Evolutionary conservation across 2,888 invertebrate genomes (phyloP).

Genomic region (Adineta ricciae): DNA sequence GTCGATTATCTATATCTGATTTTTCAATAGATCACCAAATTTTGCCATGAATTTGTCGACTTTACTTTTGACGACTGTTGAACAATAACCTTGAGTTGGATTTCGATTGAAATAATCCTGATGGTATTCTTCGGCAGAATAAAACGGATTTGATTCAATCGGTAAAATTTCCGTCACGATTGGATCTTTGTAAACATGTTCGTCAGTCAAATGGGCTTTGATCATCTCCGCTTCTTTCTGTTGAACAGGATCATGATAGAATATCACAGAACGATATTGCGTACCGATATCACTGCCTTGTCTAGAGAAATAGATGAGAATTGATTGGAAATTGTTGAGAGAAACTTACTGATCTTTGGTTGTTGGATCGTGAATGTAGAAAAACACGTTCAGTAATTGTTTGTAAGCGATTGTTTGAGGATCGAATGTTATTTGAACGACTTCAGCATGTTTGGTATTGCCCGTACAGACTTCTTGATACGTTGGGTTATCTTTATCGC

Average conservation of each 20-base stretch:
- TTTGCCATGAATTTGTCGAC: constrained; percentile 32
- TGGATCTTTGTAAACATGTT: constrained; percentile 21
- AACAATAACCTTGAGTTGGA: constrained; percentile 32
- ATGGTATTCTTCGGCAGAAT: constrained; percentile 33
- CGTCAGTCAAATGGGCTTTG: constrained; percentile 21
- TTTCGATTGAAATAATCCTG: constrained; percentile 33
- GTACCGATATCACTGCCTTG: constrained; percentile 35
- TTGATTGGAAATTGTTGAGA: not conserved
- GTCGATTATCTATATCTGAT: not conserved
- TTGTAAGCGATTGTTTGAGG: constrained; percentile 65
- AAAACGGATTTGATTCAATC: constrained; percentile 25
- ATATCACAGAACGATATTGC: constrained; percentile 59
- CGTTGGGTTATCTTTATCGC: constrained; percentile 17
- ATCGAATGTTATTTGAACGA: constrained; percentile 79
- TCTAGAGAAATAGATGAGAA: not conserved
- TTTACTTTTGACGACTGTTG: constrained; percentile 26
- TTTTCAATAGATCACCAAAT: not conserved
- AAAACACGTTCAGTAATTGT: constrained; percentile 71
- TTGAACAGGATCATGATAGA: constrained; percentile 79
- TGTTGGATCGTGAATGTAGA: constrained; percentile 83
- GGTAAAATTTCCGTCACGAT: constrained; percentile 29
- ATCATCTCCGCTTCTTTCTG: constrained; percentile 63
- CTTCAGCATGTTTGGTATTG: constrained; percentile 66
- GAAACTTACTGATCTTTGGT: constrained; percentile 31
- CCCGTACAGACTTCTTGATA: constrained; percentile 29